Conservation (phyloP, 2,113 vertebrate species). For the Grallaria varia region DNA sequence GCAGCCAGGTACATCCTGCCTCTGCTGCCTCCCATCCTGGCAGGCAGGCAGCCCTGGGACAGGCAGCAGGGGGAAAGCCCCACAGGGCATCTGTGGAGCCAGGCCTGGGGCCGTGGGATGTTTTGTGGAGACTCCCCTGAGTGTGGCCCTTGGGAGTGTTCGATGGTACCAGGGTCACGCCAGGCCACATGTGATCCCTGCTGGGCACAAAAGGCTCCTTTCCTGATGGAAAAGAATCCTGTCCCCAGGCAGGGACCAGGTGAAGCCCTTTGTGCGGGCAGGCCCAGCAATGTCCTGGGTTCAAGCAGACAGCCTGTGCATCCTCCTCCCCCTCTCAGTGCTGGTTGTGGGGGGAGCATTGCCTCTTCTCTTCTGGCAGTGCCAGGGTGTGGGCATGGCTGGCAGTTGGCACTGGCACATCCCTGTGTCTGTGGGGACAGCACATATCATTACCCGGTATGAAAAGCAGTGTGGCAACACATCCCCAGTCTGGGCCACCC, state of each 20-base stretch:
- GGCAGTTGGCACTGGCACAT: not conserved
- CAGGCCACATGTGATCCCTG: not conserved
- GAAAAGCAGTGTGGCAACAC: not conserved
- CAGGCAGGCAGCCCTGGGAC: not conserved
- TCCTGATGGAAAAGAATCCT: not conserved
- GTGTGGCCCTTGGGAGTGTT: not conserved
- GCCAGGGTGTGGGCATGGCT: fast-evolving
- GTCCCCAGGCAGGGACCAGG: not conserved
- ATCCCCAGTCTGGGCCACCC: not conserved
- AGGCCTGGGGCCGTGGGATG: not conserved
- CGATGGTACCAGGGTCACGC: fast-evolving
- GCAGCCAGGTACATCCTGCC: not conserved
- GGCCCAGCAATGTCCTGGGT: not conserved
- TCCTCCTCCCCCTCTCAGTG: fast-evolving
- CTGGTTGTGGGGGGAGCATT: not conserved
- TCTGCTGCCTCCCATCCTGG: not conserved
- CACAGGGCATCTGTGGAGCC: not conserved
- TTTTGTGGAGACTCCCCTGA: fast-evolving
- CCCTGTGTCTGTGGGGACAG: not conserved
- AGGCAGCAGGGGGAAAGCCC: not conserved
- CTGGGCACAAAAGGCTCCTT: fast-evolving
- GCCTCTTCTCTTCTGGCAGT: not conserved
- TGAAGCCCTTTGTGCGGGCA: not conserved
- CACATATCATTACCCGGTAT: fast-evolving
- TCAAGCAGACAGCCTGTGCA: not conserved